These are phyloP conservation scores for Hypomesus transpacificus DNA, from an alignment of 2,113 vertebrate genomes.

Conservation along the genomic window DNA sequence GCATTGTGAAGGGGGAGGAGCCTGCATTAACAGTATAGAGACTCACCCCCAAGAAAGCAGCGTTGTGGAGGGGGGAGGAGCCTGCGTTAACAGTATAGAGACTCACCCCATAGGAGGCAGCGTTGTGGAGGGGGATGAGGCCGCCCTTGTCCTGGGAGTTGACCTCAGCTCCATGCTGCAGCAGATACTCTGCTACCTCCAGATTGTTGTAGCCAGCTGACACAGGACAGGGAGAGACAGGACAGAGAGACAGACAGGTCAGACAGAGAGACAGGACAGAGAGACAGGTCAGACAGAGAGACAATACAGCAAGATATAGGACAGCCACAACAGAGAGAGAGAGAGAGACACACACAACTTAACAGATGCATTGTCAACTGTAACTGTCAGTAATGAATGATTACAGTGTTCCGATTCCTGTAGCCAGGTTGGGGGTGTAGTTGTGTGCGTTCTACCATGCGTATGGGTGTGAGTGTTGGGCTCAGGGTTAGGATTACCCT, in stretches of 20 bases:
- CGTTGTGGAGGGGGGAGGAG: constrained; percentile 82
- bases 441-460: too few relatives aligned
- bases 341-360: too few relatives aligned
- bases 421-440: too few relatives aligned
- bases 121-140: constrained; percentile 95
- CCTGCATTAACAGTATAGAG: background rate
- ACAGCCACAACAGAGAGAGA: too few relatives aligned
- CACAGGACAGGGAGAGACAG: background rate
- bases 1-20: too few relatives aligned
- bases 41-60: constrained; percentile 95
- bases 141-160: constrained; percentile 99
- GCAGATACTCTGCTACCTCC: constrained; percentile 96
- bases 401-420: too few relatives aligned
- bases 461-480: too few relatives aligned
- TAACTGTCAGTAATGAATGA: too few relatives aligned
- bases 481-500: too few relatives aligned
- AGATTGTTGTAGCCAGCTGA: constrained; percentile 97
- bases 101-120: constrained; percentile 95
- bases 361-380: too few relatives aligned
- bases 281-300: background rate
- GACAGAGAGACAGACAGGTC: background rate
- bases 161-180: constrained; percentile 96
- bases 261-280: background rate
- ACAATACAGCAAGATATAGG: too few relatives aligned
- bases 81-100: background rate